These are phyloP conservation scores for Cherax quadricarinatus DNA, from an alignment of 1,140 invertebrate species.

Conservation along the genomic window DNA sequence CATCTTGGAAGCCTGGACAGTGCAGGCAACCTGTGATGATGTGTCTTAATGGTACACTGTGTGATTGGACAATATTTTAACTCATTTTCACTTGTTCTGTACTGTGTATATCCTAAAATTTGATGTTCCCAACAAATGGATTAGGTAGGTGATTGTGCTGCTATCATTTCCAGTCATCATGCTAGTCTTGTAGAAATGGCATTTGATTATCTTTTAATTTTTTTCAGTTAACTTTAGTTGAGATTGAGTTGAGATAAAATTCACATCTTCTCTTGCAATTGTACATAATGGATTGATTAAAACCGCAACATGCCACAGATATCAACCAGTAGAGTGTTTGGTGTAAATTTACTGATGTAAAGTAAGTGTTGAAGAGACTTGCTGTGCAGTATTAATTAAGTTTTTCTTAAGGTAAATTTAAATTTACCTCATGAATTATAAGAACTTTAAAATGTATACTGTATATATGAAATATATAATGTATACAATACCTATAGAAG, in stretches of 20 bases:
- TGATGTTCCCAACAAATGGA: conserved; percentile 61
- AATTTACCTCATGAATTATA: no score
- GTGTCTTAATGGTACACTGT: conserved; percentile 66
- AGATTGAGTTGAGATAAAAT: conserved; percentile 41
- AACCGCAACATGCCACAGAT: background rate
- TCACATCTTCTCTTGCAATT: background rate
- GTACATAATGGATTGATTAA: background rate
- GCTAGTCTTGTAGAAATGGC: conserved; percentile 21
- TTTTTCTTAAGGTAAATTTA: no score
- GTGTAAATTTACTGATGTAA: no score
- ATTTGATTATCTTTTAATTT: conserved; percentile 6
- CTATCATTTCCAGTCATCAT: conserved; percentile 38
- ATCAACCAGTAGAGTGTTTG: no score
- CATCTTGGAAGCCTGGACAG: conserved; percentile 58
- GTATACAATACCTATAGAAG: background rate
- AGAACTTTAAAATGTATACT: no score
- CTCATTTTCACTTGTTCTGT: conserved; percentile 56
- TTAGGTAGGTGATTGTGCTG: conserved; percentile 43
- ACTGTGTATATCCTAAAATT: conserved; percentile 60
- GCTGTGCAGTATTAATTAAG: no score
- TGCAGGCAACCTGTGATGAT: conserved; percentile 66
- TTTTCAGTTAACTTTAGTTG: conserved; percentile 42
- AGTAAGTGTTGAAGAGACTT: no score
- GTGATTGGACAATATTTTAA: conserved; percentile 65
- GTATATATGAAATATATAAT: no score